Evolutionary conservation across 2,797 vertebrate genomes (phyloP), one percentile per base, ranked within the genome.

Genomic region (Heterohyrax brucei): DNA sequence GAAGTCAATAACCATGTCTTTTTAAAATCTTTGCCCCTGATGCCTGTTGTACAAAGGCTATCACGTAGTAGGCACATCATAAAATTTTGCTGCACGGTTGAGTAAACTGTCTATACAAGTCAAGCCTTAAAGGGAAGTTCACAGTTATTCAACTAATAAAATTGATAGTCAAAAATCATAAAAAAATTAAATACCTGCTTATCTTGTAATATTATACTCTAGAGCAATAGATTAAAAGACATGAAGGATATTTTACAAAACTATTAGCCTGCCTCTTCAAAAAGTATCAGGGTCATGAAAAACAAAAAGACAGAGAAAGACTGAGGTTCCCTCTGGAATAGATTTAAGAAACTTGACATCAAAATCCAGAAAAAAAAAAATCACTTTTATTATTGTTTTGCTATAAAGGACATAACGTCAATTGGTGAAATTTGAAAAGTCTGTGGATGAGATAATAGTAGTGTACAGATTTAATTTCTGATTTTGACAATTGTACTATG

Each of bases 121-220:
- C 44, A 76, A 87, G 48, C 3, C 59, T 87, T 80, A 90, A 95
- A 88, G 33, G n/a, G 85, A 92, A 87, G 21, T 90, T 93, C 73
- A 87, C 77, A 94, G 77, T 87, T 83, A 87, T 30, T 78, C 89
- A 91, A 50, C 24, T 73, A 88, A 91, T 53, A 70, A 14, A 82
- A 86, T 92, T 93, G 28, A 78, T 89, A 89, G 50, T 75, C 66
- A 82, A 94, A 87, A 9, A 75, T 10, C 16, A 79, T 76, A 66
- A 89, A 92, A 92, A 39, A 87, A 85, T 92, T 95, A 73, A 78
- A 70, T 62, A 33, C 0, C 19, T 46, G 24, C 18, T 76, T 87
- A 77, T 66, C 26, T 92, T 94, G 76, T 64, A 94, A 81, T 66
- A 10, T 85, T 26, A 26, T 86, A 80, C 10, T 68, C 10, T 62